Evolutionary conservation across 2,113 vertebrate genomes (phyloP).

Genomic region (Vulpes lagopus): DNA sequence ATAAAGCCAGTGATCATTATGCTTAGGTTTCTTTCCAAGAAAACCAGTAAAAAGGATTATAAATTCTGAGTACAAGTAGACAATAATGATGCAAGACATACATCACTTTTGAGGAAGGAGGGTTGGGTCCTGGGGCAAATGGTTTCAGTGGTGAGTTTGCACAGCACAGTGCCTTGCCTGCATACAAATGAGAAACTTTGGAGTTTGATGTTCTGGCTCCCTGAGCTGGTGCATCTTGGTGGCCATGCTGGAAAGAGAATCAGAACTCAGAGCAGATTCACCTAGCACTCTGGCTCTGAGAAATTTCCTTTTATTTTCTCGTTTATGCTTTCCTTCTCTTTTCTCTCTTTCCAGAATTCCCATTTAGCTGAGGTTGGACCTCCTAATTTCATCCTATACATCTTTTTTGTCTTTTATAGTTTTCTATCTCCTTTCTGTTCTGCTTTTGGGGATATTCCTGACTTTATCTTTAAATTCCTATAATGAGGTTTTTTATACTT

Average conservation of each 20-base stretch:
- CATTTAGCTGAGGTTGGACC: background rate
- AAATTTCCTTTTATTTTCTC: background rate
- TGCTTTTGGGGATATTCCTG: background rate
- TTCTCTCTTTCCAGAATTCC: background rate
- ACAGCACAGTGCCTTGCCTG: background rate
- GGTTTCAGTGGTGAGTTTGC: background rate
- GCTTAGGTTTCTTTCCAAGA: background rate
- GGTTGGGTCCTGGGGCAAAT: background rate
- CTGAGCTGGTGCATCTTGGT: background rate
- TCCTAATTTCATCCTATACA: background rate
- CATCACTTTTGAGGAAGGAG: background rate
- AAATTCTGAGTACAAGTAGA: background rate
- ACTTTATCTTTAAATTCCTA: background rate
- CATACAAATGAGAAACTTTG: background rate
- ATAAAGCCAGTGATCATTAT: too few relatives aligned
- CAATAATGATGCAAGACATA: background rate
- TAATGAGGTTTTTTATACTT: background rate
- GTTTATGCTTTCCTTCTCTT: background rate
- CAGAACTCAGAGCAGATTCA: background rate
- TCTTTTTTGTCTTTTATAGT: background rate
- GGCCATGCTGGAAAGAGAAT: background rate
- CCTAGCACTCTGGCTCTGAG: background rate
- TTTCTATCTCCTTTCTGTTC: background rate
- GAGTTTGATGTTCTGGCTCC: background rate
- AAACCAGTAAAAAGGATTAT: background rate